Percentiles rank a stretch among this genome's conserved stretches.
Conservation (phyloP, 1,140 invertebrate genomes). For the Druon quercuslanigerum region DNA sequence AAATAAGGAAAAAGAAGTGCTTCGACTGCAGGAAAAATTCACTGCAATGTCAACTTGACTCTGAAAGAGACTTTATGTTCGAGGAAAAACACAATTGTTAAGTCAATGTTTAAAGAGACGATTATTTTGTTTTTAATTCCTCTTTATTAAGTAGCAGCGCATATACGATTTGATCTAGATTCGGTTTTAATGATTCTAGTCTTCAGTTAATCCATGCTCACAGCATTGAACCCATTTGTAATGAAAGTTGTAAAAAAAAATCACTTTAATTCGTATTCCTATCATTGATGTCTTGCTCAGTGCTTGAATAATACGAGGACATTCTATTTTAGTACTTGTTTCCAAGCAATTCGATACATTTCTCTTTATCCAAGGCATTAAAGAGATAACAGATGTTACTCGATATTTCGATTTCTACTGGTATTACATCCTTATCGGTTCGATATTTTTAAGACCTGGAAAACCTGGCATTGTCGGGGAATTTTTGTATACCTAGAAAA, state of each 20-base stretch:
- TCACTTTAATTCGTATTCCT: too few relatives aligned
- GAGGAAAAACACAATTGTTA: background rate
- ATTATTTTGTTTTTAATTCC: too few relatives aligned
- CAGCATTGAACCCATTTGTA: too few relatives aligned
- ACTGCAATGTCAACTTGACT: background rate
- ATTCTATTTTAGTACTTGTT: background rate
- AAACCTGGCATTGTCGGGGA: too few relatives aligned
- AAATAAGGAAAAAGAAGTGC: constrained; percentile 14
- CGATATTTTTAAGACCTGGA: too few relatives aligned
- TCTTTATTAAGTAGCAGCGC: too few relatives aligned
- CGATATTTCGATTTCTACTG: background rate
- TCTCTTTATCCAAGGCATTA: constrained; percentile 11
- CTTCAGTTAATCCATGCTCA: too few relatives aligned
- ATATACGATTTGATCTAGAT: too few relatives aligned
- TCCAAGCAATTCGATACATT: background rate
- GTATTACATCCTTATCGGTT: too few relatives aligned
- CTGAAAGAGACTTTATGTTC: background rate
- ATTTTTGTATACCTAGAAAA: too few relatives aligned
- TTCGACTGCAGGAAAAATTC: constrained; percentile 10
- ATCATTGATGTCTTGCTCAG: background rate
- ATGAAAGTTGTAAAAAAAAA: too few relatives aligned
- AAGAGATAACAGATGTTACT: constrained; percentile 6
- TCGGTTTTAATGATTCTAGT: too few relatives aligned
- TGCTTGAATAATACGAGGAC: constrained; percentile 21
- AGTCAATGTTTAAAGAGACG: background rate